Percentiles rank a stretch among this genome's conserved stretches.
phyloP scores from a whole-genome alignment of 2,797 vertebrate genomes.

The Acanthiza pusilla region DNA sequence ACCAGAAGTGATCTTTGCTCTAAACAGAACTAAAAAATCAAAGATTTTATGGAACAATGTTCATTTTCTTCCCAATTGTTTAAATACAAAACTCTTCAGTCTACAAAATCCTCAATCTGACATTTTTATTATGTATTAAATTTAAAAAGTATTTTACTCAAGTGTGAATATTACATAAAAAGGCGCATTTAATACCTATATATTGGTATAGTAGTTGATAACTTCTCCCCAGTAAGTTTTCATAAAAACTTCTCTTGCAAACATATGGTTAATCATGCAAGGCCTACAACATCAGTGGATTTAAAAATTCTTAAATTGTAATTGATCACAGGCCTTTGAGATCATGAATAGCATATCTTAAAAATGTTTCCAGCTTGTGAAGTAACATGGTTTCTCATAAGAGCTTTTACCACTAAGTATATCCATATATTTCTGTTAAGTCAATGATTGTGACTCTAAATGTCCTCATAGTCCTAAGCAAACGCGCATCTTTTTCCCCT shows the following conservation, averaged over 20 bases:
- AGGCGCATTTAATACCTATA: neutral
- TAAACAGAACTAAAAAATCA: neutral
- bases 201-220: neutral
- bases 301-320: neutral
- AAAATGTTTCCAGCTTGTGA: neutral
- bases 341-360: neutral
- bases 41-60: neutral
- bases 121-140: neutral
- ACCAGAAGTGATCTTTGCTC: neutral
- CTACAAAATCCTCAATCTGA: neutral
- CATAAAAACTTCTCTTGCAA: neutral
- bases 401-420: neutral
- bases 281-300: neutral
- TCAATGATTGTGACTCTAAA: neutral
- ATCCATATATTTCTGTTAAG: neutral
- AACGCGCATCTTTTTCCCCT: neutral
- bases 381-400: neutral
- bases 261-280: neutral
- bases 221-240: neutral
- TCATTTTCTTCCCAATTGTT: neutral
- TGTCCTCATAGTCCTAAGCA: neutral
- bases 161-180: neutral
- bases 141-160: neutral
- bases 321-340: neutral
- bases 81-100: neutral